Evolutionary conservation across 2,797 vertebrate species (phyloP), one percentile per base, ranked within the genome.

Genomic region (Myripristis jacobus): DNA sequence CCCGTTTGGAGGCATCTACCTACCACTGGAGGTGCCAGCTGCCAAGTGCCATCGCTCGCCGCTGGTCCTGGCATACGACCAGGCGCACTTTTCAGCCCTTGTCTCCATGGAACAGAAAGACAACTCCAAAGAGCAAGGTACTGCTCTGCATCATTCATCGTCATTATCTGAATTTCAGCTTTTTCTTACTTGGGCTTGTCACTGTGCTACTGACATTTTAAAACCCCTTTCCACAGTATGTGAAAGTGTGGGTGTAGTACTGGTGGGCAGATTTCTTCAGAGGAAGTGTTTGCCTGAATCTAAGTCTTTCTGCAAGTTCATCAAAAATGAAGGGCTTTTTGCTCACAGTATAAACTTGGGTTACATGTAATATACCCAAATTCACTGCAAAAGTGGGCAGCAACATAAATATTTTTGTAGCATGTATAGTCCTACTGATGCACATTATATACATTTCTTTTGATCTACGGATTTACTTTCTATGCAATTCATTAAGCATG

Each of bases 41-140:
- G 93, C 81, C 91, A 97, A 96, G 91, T 98, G 97, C 90, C 97
- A 98, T 57, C 95, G 96, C 46, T 98, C 96, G 0, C 98, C 97
- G 0, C 87, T 99, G 79, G 98, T 99, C 0, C 93, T 99, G 74
- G 97, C 97, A 0, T 99, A 99, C 0, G 98, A 99, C 77, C 98
- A 99, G 91, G 98, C 98, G 1, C 98, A 99, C 91, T 99, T 99
- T 27, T 98, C 97, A 34, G 98, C 97, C 11, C 94, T 99, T 66
- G 98, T 99, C 25, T 98, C 98, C 76, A 99, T 98, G 98, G 97
- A 99, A 81, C 97, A 97, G 92, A 97, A 95, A 79, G 96, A 98
- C 65, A 85, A 91, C 73, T 71, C 94, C 34, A 97, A 96, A 89
- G 97, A 98, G 43, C 97, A 98, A 95, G 97, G 98, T 98, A 77